Conservation (phyloP, 1,140 invertebrate genomes). For the Monochamus saltuarius region DNA sequence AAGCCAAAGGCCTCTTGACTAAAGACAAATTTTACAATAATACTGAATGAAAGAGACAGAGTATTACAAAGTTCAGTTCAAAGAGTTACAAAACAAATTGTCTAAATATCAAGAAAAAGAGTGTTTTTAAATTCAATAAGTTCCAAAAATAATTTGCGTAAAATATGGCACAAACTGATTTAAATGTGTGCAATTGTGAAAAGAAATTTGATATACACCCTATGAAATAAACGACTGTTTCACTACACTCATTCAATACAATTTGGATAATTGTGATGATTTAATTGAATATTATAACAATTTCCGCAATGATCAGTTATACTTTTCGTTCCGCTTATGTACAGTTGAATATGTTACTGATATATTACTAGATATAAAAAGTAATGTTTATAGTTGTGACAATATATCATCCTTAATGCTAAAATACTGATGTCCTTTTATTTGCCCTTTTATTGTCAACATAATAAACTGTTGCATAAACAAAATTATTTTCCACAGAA, state of each 20-base stretch:
- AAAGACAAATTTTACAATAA: constrained; percentile 8
- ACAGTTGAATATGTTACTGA: too few species aligned
- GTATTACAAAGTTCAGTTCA: constrained; percentile 5
- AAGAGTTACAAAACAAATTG: constrained; percentile 3
- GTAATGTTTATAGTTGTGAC: too few species aligned
- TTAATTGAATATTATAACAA: too few species aligned
- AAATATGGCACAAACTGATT: background rate
- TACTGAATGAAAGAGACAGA: constrained; percentile 13
- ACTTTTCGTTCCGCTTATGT: too few species aligned
- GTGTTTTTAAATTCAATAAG: too few species aligned
- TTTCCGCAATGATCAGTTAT: too few species aligned
- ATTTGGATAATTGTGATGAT: constrained; percentile 1
- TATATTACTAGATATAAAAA: too few species aligned
- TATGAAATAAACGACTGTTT: constrained; percentile 8
- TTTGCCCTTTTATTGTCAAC: background rate
- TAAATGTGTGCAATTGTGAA: background rate
- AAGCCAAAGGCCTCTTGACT: constrained; percentile 10
- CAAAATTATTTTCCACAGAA: background rate
- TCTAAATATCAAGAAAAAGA: constrained; percentile 6
- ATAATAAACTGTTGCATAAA: constrained; percentile 15
- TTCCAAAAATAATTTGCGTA: background rate
- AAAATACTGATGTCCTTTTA: background rate
- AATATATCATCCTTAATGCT: too few species aligned
- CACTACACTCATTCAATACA: background rate
- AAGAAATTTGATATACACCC: background rate